phyloP scores from a whole-genome alignment of 1,140 invertebrate genomes.

The Eulimnadia texana region DNA sequence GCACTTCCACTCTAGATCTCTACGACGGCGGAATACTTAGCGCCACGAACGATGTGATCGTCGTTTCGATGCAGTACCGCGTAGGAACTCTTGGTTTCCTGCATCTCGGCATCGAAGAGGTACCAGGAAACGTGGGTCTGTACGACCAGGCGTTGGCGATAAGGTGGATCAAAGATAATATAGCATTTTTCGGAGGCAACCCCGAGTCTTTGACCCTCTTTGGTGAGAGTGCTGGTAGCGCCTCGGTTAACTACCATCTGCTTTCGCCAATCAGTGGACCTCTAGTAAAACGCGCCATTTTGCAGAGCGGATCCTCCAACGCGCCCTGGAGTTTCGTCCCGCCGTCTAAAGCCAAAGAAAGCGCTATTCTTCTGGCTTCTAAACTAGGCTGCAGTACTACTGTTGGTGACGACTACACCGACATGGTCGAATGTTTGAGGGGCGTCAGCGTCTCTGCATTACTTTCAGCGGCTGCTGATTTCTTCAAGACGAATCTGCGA shows the following conservation, averaged over 20 bases:
- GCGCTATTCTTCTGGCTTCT: conserved; percentile 55
- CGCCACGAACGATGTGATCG: conserved; percentile 63
- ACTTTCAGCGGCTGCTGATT: conserved; percentile 77
- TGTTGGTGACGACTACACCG: conserved; percentile 30
- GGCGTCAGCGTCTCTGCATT: conserved; percentile 63
- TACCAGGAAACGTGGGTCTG: conserved; percentile 43
- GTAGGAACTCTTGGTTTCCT: conserved; percentile 83
- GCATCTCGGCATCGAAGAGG: conserved; percentile 43
- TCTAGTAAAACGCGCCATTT: conserved; percentile 49
- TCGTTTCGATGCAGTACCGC: conserved; percentile 75
- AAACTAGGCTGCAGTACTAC: conserved; percentile 70
- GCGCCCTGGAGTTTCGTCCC: conserved; percentile 80
- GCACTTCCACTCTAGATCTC: conserved; percentile 75
- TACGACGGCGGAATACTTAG: conserved; percentile 78
- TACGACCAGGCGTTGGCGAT: conserved; percentile 83
- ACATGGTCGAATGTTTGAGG: conserved; percentile 62
- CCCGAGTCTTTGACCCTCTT: conserved; percentile 83
- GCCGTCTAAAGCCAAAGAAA: conserved; percentile 57
- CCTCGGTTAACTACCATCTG: conserved; percentile 65
- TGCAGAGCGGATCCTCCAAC: conserved; percentile 73
- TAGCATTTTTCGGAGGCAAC: conserved; percentile 78
- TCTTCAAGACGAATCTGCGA: conserved; percentile 72
- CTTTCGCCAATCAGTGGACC: conserved; percentile 60
- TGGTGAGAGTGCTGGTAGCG: conserved; percentile 81
- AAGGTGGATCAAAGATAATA: conserved; percentile 81